Base-by-base conservation (phyloP, 2,113 vertebrate genomes). In the Catharus fuscescens region DNA sequence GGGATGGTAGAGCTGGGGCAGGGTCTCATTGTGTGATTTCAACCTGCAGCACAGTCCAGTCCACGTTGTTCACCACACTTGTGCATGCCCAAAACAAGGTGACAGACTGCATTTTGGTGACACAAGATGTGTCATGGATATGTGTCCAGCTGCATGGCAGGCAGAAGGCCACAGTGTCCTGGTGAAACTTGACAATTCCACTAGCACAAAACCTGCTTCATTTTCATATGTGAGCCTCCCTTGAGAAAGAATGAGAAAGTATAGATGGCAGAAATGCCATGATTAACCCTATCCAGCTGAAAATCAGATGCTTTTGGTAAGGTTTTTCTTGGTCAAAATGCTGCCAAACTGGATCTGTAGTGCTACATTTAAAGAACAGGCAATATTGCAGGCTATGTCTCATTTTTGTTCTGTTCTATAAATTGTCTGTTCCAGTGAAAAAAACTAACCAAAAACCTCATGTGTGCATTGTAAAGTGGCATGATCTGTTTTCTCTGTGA, bases 61-160 rank as follows among this genome's bases (percentile, higher is more conserved):
- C 45, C 90, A 72, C 19, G 0, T 21, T 73, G 50, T 88, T 90
- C 86, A 80, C 88, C 13, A n/a, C 90, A 54, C 47, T 3, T 5
- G 5, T 86, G 79, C 79, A 90, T 95, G 95, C 71, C 67, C 73
- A 54, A 65, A 69, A 23, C 34, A 5, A 73, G 71, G 62, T 82
- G 90, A 65, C 90, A 45, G 78, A 42, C 81, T 72, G 85, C 79
- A 65, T 93, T 92, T 90, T 92, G 93, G 59, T 93, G 18, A 1
- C 34, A 57, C 6, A 23, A 32, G 36, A 5, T 81, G 42, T 67
- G 14, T 77, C 66, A 24, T 34, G 54, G 66, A 5, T 67, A 5
- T 1, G 1, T 23, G 36, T 36, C 78, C 66, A 60, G 44, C 52
- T 64, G 14, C 4, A 4, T 60, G 40, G 14, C 62, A 38, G 31